phyloP scores from a whole-genome alignment of 2,888 invertebrate genomes.

The Stramonita haemastoma region DNA sequence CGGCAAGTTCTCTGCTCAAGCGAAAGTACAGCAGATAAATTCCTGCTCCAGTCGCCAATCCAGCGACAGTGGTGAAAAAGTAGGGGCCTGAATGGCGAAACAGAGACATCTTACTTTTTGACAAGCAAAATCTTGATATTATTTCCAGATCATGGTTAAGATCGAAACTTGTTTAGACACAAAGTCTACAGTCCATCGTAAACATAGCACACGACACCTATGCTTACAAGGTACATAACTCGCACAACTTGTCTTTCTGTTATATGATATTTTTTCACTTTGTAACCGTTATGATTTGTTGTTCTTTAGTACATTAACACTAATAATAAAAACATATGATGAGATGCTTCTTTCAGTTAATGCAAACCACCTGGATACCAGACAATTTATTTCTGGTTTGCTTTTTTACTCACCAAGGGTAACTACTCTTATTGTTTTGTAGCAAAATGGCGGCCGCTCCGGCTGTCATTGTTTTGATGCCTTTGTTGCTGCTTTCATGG shows the following conservation, averaged over 20 bases:
- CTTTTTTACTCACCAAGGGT: background rate
- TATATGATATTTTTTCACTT: background rate
- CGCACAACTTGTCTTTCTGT: background rate
- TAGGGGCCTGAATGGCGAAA: slow-evolving; percentile 52
- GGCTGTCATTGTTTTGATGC: slow-evolving; percentile 43
- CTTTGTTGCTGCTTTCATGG: slow-evolving; percentile 41
- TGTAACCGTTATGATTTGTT: background rate
- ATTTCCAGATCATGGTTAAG: background rate
- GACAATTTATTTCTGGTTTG: background rate
- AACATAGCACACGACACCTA: slow-evolving; percentile 28
- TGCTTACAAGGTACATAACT: slow-evolving; percentile 6
- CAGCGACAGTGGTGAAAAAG: slow-evolving; percentile 64
- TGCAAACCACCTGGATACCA: no score
- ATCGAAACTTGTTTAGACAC: background rate
- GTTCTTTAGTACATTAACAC: background rate
- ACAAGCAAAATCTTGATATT: background rate
- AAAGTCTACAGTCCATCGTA: slow-evolving; percentile 1
- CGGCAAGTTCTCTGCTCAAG: slow-evolving; percentile 52
- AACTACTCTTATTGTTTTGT: slow-evolving; percentile 2
- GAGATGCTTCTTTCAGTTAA: no score
- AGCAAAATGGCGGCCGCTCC: slow-evolving; percentile 51
- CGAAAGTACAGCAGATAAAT: slow-evolving; percentile 61
- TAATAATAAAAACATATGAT: background rate
- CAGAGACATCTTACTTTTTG: slow-evolving; percentile 47
- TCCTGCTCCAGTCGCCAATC: slow-evolving; percentile 65